These are phyloP conservation scores for Lepus europaeus DNA, from an alignment of 2,113 vertebrate genomes.

Conservation along the genomic window DNA sequence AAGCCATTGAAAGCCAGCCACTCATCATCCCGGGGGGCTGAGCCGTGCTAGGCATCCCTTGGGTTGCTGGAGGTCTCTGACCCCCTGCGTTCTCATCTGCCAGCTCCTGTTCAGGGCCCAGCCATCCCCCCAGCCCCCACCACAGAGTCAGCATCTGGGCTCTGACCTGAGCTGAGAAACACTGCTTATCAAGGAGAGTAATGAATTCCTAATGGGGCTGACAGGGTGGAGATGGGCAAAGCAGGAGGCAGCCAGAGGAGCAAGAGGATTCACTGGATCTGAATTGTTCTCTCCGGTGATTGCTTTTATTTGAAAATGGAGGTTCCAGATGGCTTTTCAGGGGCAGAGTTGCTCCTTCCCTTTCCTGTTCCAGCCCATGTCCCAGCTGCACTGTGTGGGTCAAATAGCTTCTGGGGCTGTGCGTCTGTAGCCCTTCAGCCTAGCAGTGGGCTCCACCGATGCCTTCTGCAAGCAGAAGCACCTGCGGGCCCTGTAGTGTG, in stretches of 20 bases:
- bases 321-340: constrained; percentile 12
- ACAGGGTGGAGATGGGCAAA: background rate
- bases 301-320: constrained; percentile 57
- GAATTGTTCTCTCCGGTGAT: constrained; percentile 37
- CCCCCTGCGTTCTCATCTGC: background rate
- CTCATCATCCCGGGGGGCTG: background rate
- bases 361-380: background rate
- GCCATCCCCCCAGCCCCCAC: background rate
- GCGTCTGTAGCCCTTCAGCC: background rate
- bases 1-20: background rate
- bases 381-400: background rate
- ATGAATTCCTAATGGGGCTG: constrained; percentile 8
- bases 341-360: background rate
- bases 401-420: constrained; percentile 8
- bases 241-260: background rate
- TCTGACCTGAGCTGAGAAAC: background rate
- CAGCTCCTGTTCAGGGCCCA: background rate
- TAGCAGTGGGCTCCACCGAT: background rate
- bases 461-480: background rate
- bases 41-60: background rate
- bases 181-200: background rate
- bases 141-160: background rate
- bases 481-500: background rate
- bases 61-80: background rate
- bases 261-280: constrained; percentile 12